phyloP scores from a whole-genome alignment of 2,888 invertebrate genomes.

The Oegoconia quadripuncta region DNA sequence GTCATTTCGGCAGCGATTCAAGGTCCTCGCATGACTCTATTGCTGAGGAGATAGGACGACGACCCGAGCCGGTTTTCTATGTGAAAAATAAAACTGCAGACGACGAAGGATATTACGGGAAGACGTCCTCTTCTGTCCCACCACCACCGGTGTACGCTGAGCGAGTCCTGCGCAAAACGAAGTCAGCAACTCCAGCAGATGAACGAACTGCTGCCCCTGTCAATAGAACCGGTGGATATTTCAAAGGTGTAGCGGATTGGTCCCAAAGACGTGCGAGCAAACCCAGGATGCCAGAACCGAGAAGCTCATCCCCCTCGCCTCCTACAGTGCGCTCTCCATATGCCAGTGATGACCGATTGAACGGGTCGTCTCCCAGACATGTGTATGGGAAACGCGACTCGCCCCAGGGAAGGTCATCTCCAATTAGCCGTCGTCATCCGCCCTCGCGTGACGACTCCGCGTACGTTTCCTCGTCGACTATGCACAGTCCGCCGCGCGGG shows the following conservation, averaged over 20 bases:
- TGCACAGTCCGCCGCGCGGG: slow-evolving; percentile 77
- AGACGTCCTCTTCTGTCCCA: slow-evolving; percentile 61
- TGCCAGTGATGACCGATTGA: slow-evolving; percentile 59
- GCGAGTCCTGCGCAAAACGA: slow-evolving; percentile 70
- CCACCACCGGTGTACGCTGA: slow-evolving; percentile 67
- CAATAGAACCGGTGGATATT: slow-evolving; percentile 78
- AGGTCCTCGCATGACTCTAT: slow-evolving; percentile 86
- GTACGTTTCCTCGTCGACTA: slow-evolving; percentile 77
- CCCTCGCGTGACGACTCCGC: slow-evolving; percentile 78
- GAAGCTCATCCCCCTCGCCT: slow-evolving; percentile 68
- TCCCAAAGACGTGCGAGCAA: slow-evolving; percentile 81
- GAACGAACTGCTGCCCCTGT: slow-evolving; percentile 62
- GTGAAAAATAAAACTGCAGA: slow-evolving; percentile 82
- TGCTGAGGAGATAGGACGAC: slow-evolving; percentile 81
- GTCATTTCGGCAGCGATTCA: slow-evolving; percentile 93
- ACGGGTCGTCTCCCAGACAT: slow-evolving; percentile 61
- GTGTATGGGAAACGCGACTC: slow-evolving; percentile 68
- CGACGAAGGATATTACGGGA: slow-evolving; percentile 71
- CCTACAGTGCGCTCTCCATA: slow-evolving; percentile 64
- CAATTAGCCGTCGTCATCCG: slow-evolving; percentile 65
- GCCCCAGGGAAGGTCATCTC: slow-evolving; percentile 62
- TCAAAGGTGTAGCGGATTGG: slow-evolving; percentile 90
- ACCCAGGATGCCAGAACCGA: slow-evolving; percentile 71
- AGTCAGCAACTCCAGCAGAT: slow-evolving; percentile 76
- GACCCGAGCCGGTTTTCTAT: slow-evolving; percentile 84